phyloP scores from a whole-genome alignment of 2,888 invertebrate species.

The Willowsia nigromaculata region DNA sequence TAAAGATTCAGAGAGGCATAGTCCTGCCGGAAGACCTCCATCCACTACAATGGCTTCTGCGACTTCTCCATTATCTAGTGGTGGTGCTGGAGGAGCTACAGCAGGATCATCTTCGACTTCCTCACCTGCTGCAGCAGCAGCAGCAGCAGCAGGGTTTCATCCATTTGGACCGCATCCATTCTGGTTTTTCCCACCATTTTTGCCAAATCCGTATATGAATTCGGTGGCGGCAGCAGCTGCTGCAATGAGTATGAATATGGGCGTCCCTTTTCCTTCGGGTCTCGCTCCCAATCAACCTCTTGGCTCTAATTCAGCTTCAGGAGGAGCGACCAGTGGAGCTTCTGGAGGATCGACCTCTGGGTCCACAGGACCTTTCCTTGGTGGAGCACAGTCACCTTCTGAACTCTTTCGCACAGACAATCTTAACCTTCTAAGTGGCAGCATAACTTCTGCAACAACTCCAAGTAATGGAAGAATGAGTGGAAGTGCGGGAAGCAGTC shows the following conservation, averaged over 20 bases:
- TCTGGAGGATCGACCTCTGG: slow-evolving; percentile 47
- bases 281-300: slow-evolving; percentile 70
- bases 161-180: slow-evolving; percentile 77
- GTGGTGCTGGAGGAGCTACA: slow-evolving; percentile 44
- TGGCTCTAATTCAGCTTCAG: slow-evolving; percentile 57
- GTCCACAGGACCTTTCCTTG: slow-evolving; percentile 61
- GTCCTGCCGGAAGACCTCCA: slow-evolving; percentile 73
- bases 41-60: slow-evolving; percentile 69
- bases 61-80: slow-evolving; percentile 60
- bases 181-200: slow-evolving; percentile 79
- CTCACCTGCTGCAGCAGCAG: slow-evolving; percentile 75
- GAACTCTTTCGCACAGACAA: slow-evolving; percentile 77
- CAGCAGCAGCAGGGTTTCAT: slow-evolving; percentile 76
- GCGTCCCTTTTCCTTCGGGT: slow-evolving; percentile 73
- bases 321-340: slow-evolving; percentile 38
- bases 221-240: slow-evolving; percentile 69
- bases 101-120: slow-evolving; percentile 68
- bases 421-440: slow-evolving; percentile 75
- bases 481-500: slow-evolving; percentile 71
- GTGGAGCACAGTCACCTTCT: slow-evolving; percentile 73
- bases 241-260: slow-evolving; percentile 76
- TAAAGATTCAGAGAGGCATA: slow-evolving; percentile 72
- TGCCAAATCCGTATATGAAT: slow-evolving; percentile 78
- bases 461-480: slow-evolving; percentile 71
- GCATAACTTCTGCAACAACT: slow-evolving; percentile 68